Percentiles rank a stretch among this genome's conserved stretches.
Conservation (phyloP, 1,140 invertebrate genomes). For the Pentalonia nigronervosa region DNA sequence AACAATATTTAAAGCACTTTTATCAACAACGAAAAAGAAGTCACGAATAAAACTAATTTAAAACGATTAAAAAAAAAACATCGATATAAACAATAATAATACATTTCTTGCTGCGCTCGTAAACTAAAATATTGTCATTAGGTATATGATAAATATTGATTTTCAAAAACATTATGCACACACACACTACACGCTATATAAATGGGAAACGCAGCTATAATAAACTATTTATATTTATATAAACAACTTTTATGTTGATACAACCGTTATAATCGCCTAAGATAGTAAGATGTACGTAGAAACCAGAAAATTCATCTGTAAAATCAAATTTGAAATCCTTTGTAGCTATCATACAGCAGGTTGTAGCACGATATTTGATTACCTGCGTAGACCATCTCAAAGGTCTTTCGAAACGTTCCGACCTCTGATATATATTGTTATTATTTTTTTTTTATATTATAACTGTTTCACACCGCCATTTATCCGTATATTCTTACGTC, state of each 20-base stretch:
- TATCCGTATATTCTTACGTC: no score
- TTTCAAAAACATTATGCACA: not conserved
- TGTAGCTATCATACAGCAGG: not conserved
- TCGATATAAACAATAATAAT: not conserved
- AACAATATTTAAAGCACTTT: not conserved
- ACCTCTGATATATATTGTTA: not conserved
- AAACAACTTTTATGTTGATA: slow-evolving; percentile 7
- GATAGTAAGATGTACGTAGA: not conserved
- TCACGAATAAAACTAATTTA: not conserved
- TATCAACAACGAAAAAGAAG: not conserved
- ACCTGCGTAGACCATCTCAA: not conserved
- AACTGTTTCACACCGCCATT: not conserved
- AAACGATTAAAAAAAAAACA: not conserved
- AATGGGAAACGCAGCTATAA: not conserved
- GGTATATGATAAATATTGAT: not conserved
- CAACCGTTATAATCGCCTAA: not conserved
- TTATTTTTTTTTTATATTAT: not conserved
- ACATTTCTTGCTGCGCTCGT: not conserved
- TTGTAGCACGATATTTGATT: not conserved
- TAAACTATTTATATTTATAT: slow-evolving; percentile 20
- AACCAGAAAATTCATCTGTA: not conserved
- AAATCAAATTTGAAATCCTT: not conserved
- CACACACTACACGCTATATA: not conserved
- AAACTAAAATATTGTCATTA: not conserved
- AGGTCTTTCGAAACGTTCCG: not conserved